Evolutionary conservation across 1,140 invertebrate genomes (phyloP).

Genomic region (Lysiphlebus fabarum): DNA sequence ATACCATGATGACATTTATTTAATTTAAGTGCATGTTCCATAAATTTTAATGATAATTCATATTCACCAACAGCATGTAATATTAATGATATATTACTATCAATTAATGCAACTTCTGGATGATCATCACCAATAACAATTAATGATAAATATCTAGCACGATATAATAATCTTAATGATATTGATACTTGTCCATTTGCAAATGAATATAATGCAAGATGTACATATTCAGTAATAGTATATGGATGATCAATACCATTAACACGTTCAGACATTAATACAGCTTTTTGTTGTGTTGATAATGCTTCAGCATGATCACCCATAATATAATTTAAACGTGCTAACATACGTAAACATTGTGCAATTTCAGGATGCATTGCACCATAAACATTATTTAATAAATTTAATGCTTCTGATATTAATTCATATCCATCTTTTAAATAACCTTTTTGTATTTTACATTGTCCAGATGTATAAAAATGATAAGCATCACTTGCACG

Average conservation of each 20-base stretch:
- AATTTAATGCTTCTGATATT: constrained; percentile 91
- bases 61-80: constrained; percentile 96
- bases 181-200: constrained; percentile 95
- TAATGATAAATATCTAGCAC: constrained; percentile 89
- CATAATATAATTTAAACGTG: constrained; percentile 94
- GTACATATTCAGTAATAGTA: constrained; percentile 97
- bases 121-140: constrained; percentile 95
- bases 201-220: constrained; percentile 95
- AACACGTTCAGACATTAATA: constrained; percentile 95
- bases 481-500: constrained; percentile 95
- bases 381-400: constrained; percentile 97
- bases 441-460: constrained; percentile 92
- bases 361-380: constrained; percentile 98
- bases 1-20: constrained; percentile 86
- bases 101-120: constrained; percentile 92
- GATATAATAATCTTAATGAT: constrained; percentile 88
- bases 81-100: constrained; percentile 97
- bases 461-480: constrained; percentile 95
- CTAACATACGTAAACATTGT: constrained; percentile 91
- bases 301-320: constrained; percentile 93
- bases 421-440: constrained; percentile 95
- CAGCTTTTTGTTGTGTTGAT: constrained; percentile 95
- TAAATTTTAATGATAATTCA: constrained; percentile 87
- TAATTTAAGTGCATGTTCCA: constrained; percentile 86
- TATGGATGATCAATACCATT: constrained; percentile 97